Evolutionary conservation across 2,113 vertebrate species (phyloP), one percentile per base, ranked within the genome.

Genomic region (Crypturellus undulatus): DNA sequence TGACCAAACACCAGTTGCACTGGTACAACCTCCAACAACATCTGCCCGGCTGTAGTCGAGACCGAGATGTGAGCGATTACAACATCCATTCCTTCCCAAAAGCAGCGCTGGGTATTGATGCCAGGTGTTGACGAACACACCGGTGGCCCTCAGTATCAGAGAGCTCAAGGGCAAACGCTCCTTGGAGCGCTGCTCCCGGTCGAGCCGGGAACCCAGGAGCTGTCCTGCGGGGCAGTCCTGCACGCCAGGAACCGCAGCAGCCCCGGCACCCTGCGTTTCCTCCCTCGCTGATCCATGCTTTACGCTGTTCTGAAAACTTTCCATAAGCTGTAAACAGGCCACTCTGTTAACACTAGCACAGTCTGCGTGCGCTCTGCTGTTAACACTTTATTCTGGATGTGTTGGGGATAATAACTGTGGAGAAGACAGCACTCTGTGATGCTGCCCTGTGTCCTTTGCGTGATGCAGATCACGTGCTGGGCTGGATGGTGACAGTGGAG

Each of bases 121-220:
- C 30, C 30, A 56, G 16, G 30, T 56, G 54, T 56, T 56, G 32
- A 14, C 15, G 22, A 22, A 11, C 24, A 11, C 15, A 5, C 28
- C 17, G 3, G 5, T 6, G 1, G 0, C 0, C 24, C 3, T 3
- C 6, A 25, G 34, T 6, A 3, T 3, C 4, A 0, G 59, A 47
- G 34, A 1, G 49, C 49, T 19, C 0, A 30, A 12, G 32, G 49
- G 20, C 7, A 7, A 1, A 12, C 2, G 4, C 42, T 89, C 49
- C 60, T 25, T 1, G 8, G 21, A 54, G 32, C 18, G 2, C 52
- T 28, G 22, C 12, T 19, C 17, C 10, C 25, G 56, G 30, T 25
- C 26, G 8, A 16, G 38, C 38, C 38, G 38, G 38, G 28, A 84
- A 43, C 20, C 54, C 30, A 2, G 92, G 93, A 96, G 84, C 90